Evolutionary conservation across 2,797 vertebrate genomes (phyloP), one percentile per base, ranked within the genome.

Genomic region (Podarcis siculus): DNA sequence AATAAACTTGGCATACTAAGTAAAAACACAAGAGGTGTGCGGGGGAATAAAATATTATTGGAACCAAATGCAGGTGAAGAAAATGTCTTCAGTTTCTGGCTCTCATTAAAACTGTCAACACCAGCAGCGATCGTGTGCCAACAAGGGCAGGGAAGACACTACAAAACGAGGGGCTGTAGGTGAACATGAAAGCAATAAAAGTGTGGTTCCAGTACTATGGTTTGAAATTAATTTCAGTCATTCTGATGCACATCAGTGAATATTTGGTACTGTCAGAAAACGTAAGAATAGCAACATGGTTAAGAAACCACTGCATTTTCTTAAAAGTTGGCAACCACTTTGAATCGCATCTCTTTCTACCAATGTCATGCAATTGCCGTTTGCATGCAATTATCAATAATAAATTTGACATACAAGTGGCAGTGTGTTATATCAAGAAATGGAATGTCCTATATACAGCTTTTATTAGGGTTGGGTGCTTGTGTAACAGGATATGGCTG

Each of bases 331-430:
- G 37, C 27, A 72, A 90, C 45, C 39, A 61, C 79, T 32, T 35
- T n/a, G 21, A 89, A 89, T 84, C 91, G 87, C 1, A 92, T 93
- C 90, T 92, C 86, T 87, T 79, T 94, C 90, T 90, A 85, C 92
- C n/a, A 23, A 76, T 79, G 42, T 91, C 84, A 86, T 27, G 19
- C 25, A 66, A 67, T 67, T 67, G 27, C 25, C 83, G 94, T 88
- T 21, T 10, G 75, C 80, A 78, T 73, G 25, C 55, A 35, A 9
- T 49, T 89, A 88, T 61, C 55, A 81, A 78, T 30, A 89, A n/a
- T 77, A 82, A 13, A 85, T 83, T 61, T 84, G 55, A 12, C 23
- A 30, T 32, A 58, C 25, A 83, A 71, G 61, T 55, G 27, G 37
- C 64, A 79, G 64, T 39, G 32, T 78, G 66, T 42, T 84, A 32